phyloP scores from a whole-genome alignment of 2,797 vertebrate species.

The Morus bassanus region DNA sequence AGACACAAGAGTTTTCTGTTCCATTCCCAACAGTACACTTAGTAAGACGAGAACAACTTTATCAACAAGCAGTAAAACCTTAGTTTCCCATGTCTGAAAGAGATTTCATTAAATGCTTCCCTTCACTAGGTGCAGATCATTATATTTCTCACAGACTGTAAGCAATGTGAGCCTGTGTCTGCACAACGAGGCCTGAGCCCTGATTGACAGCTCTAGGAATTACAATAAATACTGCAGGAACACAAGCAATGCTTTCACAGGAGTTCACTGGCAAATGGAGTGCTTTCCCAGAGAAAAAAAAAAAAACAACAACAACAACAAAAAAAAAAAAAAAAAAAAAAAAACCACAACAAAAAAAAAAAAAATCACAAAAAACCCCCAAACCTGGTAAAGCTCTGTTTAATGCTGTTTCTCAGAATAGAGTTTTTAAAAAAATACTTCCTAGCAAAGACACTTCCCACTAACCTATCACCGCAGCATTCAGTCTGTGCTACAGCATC shows the following conservation, averaged over 20 bases:
- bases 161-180: conserved; percentile 43
- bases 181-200: conserved; percentile 19
- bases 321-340: not conserved
- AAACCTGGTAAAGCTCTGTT: not conserved
- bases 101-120: conserved; percentile 66
- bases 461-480: not conserved
- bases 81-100: conserved; percentile 53
- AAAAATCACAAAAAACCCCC: no score
- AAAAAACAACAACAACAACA: no score
- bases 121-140: conserved; percentile 57
- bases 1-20: conserved; percentile 44
- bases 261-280: not conserved
- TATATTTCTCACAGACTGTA: conserved; percentile 41
- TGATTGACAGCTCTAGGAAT: conserved; percentile 55
- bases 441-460: not conserved
- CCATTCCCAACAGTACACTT: conserved; percentile 50
- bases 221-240: conserved; percentile 45
- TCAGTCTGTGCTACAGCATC: not conserved
- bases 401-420: not conserved
- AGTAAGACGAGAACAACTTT: conserved; percentile 54
- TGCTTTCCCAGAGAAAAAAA: not conserved
- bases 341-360: no score
- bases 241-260: not conserved
- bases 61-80: conserved; percentile 57
- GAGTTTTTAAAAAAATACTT: not conserved